A percentile compares a stretch with the other conserved stretches of the same genome.
phyloP scores from a whole-genome alignment of 1,140 invertebrate genomes.

The Drosophila teissieri region DNA sequence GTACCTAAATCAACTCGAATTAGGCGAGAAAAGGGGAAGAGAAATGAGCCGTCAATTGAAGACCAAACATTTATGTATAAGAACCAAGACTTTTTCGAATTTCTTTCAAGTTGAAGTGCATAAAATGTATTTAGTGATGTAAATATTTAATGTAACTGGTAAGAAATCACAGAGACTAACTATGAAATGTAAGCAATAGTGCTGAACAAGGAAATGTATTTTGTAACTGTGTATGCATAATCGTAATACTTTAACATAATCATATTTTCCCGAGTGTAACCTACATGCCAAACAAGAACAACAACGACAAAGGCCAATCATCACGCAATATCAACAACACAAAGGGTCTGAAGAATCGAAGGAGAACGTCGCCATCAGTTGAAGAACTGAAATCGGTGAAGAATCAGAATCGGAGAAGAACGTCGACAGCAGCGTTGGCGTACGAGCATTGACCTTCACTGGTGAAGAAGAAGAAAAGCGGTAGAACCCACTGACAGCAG shows the following conservation, averaged over 20 bases:
- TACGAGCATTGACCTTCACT: conserved; percentile 81
- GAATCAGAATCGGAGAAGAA: conserved; percentile 5
- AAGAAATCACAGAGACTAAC: too few relatives aligned
- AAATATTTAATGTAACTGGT: too few relatives aligned
- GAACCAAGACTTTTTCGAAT: not conserved
- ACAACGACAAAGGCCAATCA: conserved; percentile 45
- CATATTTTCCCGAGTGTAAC: conserved; percentile 32
- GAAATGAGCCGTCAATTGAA: conserved; percentile 22
- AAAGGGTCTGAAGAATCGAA: conserved; percentile 22
- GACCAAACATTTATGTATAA: conserved; percentile 14
- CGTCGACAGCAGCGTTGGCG: conserved; percentile 33
- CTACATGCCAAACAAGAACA: conserved; percentile 17
- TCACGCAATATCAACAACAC: conserved; percentile 48
- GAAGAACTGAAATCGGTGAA: conserved; percentile 3
- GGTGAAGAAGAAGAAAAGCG: conserved; percentile 61
- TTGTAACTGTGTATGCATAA: too few relatives aligned
- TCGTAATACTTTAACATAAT: not conserved
- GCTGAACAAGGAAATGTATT: too few relatives aligned
- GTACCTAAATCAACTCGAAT: conserved; percentile 38
- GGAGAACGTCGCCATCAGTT: conserved; percentile 9
- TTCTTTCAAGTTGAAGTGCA: not conserved
- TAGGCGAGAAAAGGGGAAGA: conserved; percentile 2
- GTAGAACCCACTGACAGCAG: conserved; percentile 29
- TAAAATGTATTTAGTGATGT: too few relatives aligned
- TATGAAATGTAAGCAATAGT: too few relatives aligned